phyloP scores from a whole-genome alignment of 1,140 invertebrate genomes.

The Mesaphorura yosii region DNA sequence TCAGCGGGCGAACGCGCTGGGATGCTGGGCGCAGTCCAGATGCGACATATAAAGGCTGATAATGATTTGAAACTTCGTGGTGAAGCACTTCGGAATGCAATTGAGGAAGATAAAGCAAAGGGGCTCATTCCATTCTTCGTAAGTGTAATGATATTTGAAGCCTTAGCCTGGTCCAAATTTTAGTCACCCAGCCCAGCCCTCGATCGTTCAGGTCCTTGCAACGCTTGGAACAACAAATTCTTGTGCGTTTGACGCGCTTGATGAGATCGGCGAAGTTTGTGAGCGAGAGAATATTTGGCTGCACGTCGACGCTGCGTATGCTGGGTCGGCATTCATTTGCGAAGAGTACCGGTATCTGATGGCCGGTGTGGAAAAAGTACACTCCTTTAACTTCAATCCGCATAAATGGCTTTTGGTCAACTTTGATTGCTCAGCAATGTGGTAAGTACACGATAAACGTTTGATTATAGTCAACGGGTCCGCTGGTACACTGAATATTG shows the following conservation, averaged over 20 bases:
- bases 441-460: conserved; percentile 42
- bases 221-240: conserved; percentile 82
- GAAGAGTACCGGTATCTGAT: conserved; percentile 81
- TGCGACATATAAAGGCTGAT: conserved; percentile 67
- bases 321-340: conserved; percentile 82
- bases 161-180: too few relatives aligned
- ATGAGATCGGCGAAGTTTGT: conserved; percentile 75
- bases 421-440: conserved; percentile 89
- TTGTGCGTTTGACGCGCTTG: conserved; percentile 76
- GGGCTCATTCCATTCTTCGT: conserved; percentile 82
- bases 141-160: too few relatives aligned
- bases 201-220: conserved; percentile 71
- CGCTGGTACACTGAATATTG: too few relatives aligned
- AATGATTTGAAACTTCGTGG: conserved; percentile 65
- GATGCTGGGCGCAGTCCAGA: conserved; percentile 73
- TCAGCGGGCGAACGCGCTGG: conserved; percentile 88
- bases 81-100: conserved; percentile 63
- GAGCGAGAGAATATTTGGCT: conserved; percentile 65
- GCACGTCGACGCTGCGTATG: conserved; percentile 91
- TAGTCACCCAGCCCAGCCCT: too few relatives aligned
- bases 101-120: conserved; percentile 62
- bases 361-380: conserved; percentile 74
- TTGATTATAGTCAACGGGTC: too few relatives aligned
- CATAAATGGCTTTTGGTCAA: conserved; percentile 94
- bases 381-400: conserved; percentile 91